These are phyloP conservation scores for Cylloceria caligata DNA, from an alignment of 2,888 invertebrate genomes.

Conservation along the genomic window DNA sequence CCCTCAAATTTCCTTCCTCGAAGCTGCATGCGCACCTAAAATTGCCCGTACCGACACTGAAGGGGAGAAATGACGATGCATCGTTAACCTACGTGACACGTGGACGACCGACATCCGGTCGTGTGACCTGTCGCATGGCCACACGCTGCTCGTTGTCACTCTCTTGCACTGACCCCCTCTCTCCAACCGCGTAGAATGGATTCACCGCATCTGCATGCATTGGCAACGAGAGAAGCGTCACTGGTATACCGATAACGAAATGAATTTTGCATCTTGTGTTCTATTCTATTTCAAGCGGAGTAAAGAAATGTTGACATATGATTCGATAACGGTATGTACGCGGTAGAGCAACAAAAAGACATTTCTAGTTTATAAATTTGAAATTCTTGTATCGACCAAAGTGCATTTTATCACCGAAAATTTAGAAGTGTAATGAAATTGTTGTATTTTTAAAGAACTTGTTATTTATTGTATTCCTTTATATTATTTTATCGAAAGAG, in stretches of 20 bases:
- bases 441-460: neutral
- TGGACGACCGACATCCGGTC: conserved; percentile 21
- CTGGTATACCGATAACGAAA: conserved; percentile 32
- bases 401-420: neutral
- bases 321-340: neutral
- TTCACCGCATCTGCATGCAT: conserved; percentile 22
- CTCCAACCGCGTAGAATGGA: conserved; percentile 4
- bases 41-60: neutral
- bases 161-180: neutral
- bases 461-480: conserved; percentile 6
- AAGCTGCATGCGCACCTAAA: conserved; percentile 10
- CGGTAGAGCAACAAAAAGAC: neutral
- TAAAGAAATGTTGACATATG: neutral
- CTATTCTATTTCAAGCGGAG: neutral
- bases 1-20: conserved; percentile 34
- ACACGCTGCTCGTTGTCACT: conserved; percentile 18
- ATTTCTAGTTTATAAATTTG: neutral
- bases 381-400: neutral
- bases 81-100: conserved; percentile 26
- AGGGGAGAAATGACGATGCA: conserved; percentile 28
- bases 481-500: neutral
- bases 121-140: conserved; percentile 10
- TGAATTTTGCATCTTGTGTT: conserved; percentile 38
- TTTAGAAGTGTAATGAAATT: neutral
- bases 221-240: conserved; percentile 18